A percentile compares a stretch with the other conserved stretches of the same genome.
Conservation (phyloP, 2,113 vertebrate genomes). For the Sorex araneus region DNA sequence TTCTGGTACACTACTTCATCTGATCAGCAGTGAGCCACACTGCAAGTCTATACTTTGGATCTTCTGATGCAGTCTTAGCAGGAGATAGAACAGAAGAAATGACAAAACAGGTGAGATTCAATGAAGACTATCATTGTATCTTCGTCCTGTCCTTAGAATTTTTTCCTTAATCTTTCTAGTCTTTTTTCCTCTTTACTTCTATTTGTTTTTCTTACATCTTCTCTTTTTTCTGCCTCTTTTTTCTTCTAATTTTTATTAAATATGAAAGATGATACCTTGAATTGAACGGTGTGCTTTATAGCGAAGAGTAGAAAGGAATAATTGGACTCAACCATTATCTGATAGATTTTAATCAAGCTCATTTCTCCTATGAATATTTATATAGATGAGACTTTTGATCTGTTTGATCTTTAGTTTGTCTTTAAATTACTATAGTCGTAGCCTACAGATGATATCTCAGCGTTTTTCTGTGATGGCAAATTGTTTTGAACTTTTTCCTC, state of each 20-base stretch:
- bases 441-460: not conserved
- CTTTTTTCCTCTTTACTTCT: no score
- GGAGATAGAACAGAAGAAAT: no score
- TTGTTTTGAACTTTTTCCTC: not conserved
- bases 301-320: not conserved
- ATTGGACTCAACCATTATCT: not conserved
- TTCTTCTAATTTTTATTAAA: not conserved
- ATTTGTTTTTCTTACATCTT: no score
- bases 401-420: not conserved
- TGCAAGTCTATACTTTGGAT: no score
- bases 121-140: no score
- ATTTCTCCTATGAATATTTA: not conserved
- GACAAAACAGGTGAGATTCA: no score
- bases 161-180: no score
- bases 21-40: no score
- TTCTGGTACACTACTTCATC: no score
- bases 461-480: not conserved
- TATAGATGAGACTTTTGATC: not conserved
- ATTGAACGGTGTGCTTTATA: not conserved
- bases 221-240: no score
- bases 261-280: not conserved
- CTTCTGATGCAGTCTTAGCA: no score
- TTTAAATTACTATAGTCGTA: not conserved
- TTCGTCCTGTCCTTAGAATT: no score
- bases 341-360: not conserved